A percentile compares a stretch with the other conserved stretches of the same genome.
Conservation (phyloP, 2,113 vertebrate genomes). For the Brienomyrus brachyistius region DNA sequence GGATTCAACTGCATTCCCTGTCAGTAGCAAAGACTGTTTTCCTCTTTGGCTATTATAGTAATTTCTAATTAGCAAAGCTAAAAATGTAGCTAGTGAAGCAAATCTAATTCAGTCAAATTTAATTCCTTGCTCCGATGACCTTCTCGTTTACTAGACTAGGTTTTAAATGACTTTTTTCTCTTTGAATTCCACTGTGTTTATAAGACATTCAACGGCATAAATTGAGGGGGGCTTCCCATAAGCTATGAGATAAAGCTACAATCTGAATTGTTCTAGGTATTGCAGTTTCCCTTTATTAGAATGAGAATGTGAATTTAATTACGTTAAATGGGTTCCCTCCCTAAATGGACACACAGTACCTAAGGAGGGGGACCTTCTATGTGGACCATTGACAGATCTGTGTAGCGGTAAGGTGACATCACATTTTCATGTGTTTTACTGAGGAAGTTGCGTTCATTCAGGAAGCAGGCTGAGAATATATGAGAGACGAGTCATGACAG, state of each 20-base stretch:
- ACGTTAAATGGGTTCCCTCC: background rate
- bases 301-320: background rate
- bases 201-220: background rate
- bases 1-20: background rate
- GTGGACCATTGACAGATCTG: background rate
- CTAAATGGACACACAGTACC: background rate
- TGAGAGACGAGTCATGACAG: background rate
- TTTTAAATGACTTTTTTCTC: background rate
- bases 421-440: background rate
- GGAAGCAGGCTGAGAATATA: background rate
- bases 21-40: background rate
- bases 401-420: background rate
- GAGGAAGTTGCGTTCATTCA: background rate
- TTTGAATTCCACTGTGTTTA: background rate
- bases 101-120: background rate
- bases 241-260: background rate
- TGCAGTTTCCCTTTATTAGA: background rate
- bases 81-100: background rate
- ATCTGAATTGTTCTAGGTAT: background rate
- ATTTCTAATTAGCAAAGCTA: background rate
- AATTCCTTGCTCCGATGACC: background rate
- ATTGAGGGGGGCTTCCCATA: background rate
- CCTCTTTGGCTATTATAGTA: background rate
- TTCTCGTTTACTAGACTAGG: background rate
- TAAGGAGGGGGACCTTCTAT: background rate